phyloP scores from a whole-genome alignment of 2,888 invertebrate species.

The Scotopteryx bipunctaria region DNA sequence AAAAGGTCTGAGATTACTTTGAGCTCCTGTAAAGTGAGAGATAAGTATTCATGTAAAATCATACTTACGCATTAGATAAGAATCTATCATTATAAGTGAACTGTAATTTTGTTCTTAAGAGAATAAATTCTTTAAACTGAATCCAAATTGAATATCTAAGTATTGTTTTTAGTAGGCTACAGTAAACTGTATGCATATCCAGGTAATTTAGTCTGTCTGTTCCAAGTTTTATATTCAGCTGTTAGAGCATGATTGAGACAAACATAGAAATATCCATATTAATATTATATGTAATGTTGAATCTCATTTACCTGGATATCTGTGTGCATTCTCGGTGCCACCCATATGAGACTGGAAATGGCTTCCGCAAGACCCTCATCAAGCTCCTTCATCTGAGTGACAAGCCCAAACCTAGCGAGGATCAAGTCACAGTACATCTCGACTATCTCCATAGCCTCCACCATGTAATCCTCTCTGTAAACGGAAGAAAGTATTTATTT shows the following conservation, averaged over 20 bases:
- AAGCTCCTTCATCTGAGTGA: slow-evolving; percentile 97
- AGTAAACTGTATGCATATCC: too few relatives aligned
- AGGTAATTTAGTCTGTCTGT: too few relatives aligned
- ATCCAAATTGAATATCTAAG: too few relatives aligned
- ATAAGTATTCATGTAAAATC: too few relatives aligned
- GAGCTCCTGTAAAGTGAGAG: slow-evolving; percentile 76
- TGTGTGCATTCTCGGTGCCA: slow-evolving; percentile 94
- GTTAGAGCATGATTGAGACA: too few relatives aligned
- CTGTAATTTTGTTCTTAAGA: too few relatives aligned
- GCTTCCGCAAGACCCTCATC: slow-evolving; percentile 98
- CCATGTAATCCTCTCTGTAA: slow-evolving; percentile 97
- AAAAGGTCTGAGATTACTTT: slow-evolving; percentile 94
- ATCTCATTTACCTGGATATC: slow-evolving; percentile 85
- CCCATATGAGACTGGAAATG: slow-evolving; percentile 98
- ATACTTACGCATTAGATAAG: too few relatives aligned
- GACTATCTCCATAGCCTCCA: slow-evolving; percentile 99
- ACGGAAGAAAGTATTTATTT: background rate
- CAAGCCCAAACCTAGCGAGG: slow-evolving; percentile 96
- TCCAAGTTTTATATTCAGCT: background rate
- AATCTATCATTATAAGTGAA: too few relatives aligned
- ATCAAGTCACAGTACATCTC: slow-evolving; percentile 99
- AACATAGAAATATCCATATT: too few relatives aligned
- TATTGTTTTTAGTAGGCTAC: too few relatives aligned
- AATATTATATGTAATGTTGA: background rate
- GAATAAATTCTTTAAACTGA: too few relatives aligned